Percentiles rank a stretch among this genome's conserved stretches.
phyloP scores from a whole-genome alignment of 2,113 vertebrate species.

The Passer montanus region DNA sequence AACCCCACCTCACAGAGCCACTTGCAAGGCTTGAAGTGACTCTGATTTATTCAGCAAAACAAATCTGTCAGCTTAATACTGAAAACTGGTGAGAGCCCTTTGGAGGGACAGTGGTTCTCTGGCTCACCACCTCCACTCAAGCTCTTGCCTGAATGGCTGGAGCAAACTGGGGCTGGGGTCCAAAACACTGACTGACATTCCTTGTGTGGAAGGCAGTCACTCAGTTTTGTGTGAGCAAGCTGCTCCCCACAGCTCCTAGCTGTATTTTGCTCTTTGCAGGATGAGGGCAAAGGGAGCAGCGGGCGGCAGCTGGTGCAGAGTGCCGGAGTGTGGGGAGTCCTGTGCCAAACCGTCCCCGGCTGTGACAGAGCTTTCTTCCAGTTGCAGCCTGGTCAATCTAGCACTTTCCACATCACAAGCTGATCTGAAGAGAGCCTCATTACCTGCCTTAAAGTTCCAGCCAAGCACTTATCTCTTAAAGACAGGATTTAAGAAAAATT shows the following conservation, averaged over 20 bases:
- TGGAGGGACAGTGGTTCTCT: not conserved
- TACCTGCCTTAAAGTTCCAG: slow-evolving; percentile 67
- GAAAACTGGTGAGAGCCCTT: not conserved
- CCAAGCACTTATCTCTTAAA: slow-evolving; percentile 69
- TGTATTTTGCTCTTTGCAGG: not conserved
- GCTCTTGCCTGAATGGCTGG: not conserved
- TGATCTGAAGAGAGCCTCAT: slow-evolving; percentile 71
- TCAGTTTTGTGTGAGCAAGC: not conserved
- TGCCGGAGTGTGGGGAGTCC: not conserved
- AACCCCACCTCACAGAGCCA: not conserved
- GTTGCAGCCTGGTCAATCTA: slow-evolving; percentile 63
- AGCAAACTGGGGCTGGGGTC: not conserved
- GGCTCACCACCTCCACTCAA: accelerated
- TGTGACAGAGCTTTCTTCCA: slow-evolving; percentile 49
- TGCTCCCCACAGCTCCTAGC: not conserved
- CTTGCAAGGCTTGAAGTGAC: not conserved
- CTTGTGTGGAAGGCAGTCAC: not conserved
- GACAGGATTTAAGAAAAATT: slow-evolving; percentile 68
- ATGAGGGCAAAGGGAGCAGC: accelerated
- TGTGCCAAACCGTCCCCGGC: accelerated
- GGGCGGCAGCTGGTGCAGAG: not conserved
- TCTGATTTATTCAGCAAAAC: not conserved
- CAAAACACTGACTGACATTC: not conserved
- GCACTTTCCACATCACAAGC: slow-evolving; percentile 66
- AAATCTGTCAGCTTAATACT: not conserved